These are phyloP conservation scores for Siniperca scherzeri DNA, from an alignment of 2,797 vertebrate genomes.

Conservation along the genomic window DNA sequence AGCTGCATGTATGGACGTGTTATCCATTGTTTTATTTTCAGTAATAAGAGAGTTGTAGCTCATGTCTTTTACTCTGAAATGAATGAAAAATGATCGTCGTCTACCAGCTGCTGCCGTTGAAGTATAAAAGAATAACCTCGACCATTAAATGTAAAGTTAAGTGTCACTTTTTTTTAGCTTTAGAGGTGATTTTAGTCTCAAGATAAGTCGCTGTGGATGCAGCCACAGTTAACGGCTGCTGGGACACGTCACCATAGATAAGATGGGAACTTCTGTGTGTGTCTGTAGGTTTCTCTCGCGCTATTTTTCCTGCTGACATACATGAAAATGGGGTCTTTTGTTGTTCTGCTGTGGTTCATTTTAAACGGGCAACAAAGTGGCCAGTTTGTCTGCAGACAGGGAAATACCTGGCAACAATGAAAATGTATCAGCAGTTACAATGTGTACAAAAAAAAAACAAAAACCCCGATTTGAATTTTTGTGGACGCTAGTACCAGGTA, in stretches of 20 bases:
- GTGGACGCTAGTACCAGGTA: background rate
- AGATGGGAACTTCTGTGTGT: slow-evolving; percentile 21
- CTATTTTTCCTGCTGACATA: background rate
- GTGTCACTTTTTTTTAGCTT: background rate
- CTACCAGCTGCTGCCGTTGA: background rate
- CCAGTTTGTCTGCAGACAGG: background rate
- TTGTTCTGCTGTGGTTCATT: background rate
- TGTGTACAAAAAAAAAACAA: too few species aligned
- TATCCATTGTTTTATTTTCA: background rate
- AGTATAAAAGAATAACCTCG: background rate
- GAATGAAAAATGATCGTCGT: slow-evolving; percentile 15
- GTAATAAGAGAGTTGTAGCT: background rate
- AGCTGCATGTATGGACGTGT: background rate
- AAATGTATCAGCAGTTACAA: background rate
- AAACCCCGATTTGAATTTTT: background rate
- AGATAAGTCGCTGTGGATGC: background rate
- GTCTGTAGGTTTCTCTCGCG: background rate
- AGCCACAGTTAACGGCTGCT: slow-evolving; percentile 21
- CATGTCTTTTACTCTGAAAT: background rate
- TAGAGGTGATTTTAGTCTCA: background rate
- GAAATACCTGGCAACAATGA: background rate
- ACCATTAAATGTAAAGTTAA: background rate
- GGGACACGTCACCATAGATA: slow-evolving; percentile 83
- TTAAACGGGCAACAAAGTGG: background rate
- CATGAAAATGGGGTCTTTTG: background rate